Percentiles rank a stretch among this genome's conserved stretches.
phyloP scores from a whole-genome alignment of 2,888 invertebrate species.

The Megamerina dolium region DNA sequence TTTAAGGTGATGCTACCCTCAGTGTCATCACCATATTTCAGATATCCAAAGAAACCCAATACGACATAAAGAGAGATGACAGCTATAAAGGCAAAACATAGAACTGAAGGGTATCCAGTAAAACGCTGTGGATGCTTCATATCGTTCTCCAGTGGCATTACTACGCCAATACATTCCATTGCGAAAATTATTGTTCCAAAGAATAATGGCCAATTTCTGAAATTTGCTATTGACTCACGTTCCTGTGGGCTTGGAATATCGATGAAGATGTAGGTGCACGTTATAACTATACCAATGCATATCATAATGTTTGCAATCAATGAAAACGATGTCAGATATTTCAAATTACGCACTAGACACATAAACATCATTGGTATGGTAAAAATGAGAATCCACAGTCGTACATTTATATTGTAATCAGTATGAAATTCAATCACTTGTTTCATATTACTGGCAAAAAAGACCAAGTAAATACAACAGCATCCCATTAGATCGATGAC shows the following conservation, averaged over 20 bases:
- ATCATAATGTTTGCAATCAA: constrained; percentile 82
- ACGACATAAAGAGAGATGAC: constrained; percentile 75
- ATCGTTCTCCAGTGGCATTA: constrained; percentile 89
- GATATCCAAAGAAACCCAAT: constrained; percentile 84
- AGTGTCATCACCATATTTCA: constrained; percentile 68
- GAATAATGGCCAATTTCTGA: constrained; percentile 64
- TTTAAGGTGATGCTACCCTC: constrained; percentile 78
- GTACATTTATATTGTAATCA: constrained; percentile 46
- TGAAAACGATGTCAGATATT: constrained; percentile 79
- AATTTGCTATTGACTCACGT: constrained; percentile 53
- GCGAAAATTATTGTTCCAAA: constrained; percentile 87
- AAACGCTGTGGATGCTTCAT: constrained; percentile 87
- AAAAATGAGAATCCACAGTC: constrained; percentile 51
- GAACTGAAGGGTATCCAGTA: constrained; percentile 77
- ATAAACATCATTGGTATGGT: constrained; percentile 62
- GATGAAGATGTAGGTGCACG: constrained; percentile 74
- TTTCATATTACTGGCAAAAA: constrained; percentile 76
- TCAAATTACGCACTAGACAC: constrained; percentile 67
- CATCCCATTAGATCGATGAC: constrained; percentile 88
- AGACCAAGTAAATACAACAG: constrained; percentile 87
- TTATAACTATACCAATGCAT: constrained; percentile 72
- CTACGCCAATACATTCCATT: constrained; percentile 72
- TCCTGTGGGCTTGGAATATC: constrained; percentile 51
- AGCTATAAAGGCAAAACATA: constrained; percentile 79
- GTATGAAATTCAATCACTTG: constrained; percentile 61